These are phyloP conservation scores for Butorides virescens DNA, from an alignment of 2,113 vertebrate species.

Conservation along the genomic window DNA sequence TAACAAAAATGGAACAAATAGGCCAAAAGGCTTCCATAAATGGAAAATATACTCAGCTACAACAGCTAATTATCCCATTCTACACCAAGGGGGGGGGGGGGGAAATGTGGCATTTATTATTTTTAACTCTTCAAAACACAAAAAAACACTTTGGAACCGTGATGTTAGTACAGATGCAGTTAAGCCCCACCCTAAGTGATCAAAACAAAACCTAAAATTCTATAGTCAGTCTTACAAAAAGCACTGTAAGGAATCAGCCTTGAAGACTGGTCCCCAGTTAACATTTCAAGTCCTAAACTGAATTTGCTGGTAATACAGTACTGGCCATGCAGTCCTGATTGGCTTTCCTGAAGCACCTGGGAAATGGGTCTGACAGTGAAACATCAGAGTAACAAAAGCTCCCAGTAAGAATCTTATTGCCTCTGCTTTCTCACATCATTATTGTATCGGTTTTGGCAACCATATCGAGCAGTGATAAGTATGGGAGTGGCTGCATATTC, in stretches of 20 bases:
- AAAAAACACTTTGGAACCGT: background rate
- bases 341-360: background rate
- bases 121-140: background rate
- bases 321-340: background rate
- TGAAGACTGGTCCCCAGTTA: background rate
- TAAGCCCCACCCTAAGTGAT: background rate
- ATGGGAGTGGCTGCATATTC: background rate
- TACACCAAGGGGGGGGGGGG: background rate
- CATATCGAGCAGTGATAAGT: background rate
- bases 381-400: background rate
- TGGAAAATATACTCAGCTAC: background rate
- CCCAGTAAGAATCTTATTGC: accelerated
- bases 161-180: background rate
- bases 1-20: background rate
- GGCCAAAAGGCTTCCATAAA: background rate
- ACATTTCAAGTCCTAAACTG: background rate
- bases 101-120: background rate
- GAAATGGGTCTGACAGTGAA: background rate
- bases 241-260: background rate
- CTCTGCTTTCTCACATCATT: background rate
- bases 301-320: background rate
- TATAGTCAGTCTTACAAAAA: background rate
- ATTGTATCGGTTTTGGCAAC: background rate
- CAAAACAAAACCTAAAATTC: background rate
- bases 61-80: background rate